Percentiles rank a stretch among this genome's conserved stretches.
phyloP scores from a whole-genome alignment of 2,113 vertebrate species.

The Phylloscopus trochilus region DNA sequence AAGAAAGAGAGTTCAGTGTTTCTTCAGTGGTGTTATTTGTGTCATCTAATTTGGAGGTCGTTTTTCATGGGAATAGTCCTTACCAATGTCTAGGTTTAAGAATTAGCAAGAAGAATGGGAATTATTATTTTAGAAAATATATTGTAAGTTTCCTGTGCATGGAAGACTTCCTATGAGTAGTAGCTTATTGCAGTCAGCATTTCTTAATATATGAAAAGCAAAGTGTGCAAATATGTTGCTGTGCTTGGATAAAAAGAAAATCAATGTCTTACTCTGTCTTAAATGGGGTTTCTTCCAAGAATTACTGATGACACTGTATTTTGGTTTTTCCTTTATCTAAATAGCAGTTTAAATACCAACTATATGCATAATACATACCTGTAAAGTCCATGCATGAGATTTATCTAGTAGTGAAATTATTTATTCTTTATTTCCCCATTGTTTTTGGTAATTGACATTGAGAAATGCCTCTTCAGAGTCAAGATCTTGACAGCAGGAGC shows the following conservation, averaged over 20 bases:
- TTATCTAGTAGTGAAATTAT: background rate
- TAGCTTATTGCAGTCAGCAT: background rate
- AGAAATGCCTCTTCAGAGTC: background rate
- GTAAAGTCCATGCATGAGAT: background rate
- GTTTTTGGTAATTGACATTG: background rate
- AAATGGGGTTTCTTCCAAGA: background rate
- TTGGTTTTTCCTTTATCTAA: background rate
- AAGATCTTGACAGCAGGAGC: background rate
- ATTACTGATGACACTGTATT: background rate
- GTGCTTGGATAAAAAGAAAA: background rate
- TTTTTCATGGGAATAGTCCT: background rate
- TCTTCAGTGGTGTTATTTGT: background rate
- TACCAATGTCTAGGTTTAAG: background rate
- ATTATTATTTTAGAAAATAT: background rate
- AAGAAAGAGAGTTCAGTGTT: background rate
- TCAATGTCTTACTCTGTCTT: background rate
- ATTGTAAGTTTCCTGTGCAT: background rate
- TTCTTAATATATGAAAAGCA: background rate
- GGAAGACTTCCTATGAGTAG: background rate
- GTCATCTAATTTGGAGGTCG: background rate
- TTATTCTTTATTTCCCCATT: background rate
- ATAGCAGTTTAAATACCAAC: background rate
- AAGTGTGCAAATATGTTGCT: background rate
- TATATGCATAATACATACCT: background rate
- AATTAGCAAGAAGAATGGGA: background rate